Evolutionary conservation across 2,797 vertebrate species (phyloP), one percentile per base, ranked within the genome.

Genomic region (Potorous gilbertii): DNA sequence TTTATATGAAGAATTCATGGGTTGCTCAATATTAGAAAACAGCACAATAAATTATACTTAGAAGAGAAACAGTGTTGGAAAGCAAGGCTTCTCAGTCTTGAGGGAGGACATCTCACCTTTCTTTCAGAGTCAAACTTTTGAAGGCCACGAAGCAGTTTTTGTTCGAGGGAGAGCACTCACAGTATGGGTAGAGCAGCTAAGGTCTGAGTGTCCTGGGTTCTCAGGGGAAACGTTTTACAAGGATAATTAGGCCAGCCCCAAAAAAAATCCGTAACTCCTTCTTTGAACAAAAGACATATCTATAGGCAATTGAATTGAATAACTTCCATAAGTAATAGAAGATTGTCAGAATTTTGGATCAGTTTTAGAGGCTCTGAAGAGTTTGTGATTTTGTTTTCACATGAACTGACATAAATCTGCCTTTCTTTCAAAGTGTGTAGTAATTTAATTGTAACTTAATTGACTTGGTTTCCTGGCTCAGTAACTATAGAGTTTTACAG

Each of bases 391-490:
- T 57, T 28, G 1, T 55, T 29, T 56, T 28, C 18, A 31, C 31
- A 29, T 13, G 29, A 52, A 18, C 54, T 62, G 0, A 91, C n/a
- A 34, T 24, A 55, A 28, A 55, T 52, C 31, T 3, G 6, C 29
- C 52, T 46, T 12, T 95, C 54, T 94, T 93, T 46, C 90, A 92
- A 54, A 87, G 56, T 91, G 55, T 93, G 93, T 74, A 92, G 34
- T 92, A 55, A 54, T 40, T 93, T 95, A 56, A 16, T 56, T 91
- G 55, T 92, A 55, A 54, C 46, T 93, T 95, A 56, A 16, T 56
- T 91, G 54, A 92, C 55, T 92, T 81, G 13, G 11, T 56, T 92
- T 74, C 54, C 54, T 97, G 91, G 34, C 55, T 95, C 91, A 31
- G 52, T 89, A 92, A 56, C 27, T 0, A 40, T 0, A 40, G 11